A percentile compares a stretch with the other conserved stretches of the same genome.
Conservation (phyloP, 2,113 vertebrate species). For the Ornithorhynchus anatinus region DNA sequence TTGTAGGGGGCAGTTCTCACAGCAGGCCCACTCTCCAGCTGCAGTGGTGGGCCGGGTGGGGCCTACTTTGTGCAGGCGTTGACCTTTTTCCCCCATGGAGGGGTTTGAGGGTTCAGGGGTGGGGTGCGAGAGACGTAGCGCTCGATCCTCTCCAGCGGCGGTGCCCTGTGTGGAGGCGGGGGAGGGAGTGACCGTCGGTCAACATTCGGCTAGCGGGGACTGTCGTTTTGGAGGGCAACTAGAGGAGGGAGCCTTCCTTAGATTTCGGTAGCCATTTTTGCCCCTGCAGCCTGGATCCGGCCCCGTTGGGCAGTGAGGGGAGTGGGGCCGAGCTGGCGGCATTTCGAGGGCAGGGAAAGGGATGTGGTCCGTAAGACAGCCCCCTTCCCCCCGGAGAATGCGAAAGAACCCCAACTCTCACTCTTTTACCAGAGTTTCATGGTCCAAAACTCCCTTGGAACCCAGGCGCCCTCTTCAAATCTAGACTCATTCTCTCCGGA, state of each 20-base stretch:
- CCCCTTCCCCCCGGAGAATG: too few relatives aligned
- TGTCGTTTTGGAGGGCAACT: background rate
- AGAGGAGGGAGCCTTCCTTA: background rate
- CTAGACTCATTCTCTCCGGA: background rate
- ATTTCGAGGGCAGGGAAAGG: background rate
- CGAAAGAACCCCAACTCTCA: too few relatives aligned
- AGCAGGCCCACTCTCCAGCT: too few relatives aligned
- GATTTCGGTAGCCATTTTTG: background rate
- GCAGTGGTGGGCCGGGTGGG: too few relatives aligned
- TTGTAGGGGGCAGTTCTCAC: background rate
- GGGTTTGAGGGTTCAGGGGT: too few relatives aligned
- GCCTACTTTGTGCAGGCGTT: too few relatives aligned
- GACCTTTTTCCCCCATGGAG: too few relatives aligned
- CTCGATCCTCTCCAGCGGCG: background rate
- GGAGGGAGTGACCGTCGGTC: background rate
- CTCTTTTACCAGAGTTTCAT: too few relatives aligned
- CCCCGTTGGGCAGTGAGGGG: background rate
- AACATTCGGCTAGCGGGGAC: background rate
- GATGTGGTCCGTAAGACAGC: background rate
- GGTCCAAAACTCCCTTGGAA: conserved; percentile 15
- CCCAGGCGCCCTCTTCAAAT: conserved; percentile 36
- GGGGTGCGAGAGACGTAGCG: too few relatives aligned
- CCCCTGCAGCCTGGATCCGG: background rate
- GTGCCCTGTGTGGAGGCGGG: background rate
- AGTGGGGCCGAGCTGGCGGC: background rate